phyloP scores from a whole-genome alignment of 2,797 vertebrate genomes.

The Cygnus olor region DNA sequence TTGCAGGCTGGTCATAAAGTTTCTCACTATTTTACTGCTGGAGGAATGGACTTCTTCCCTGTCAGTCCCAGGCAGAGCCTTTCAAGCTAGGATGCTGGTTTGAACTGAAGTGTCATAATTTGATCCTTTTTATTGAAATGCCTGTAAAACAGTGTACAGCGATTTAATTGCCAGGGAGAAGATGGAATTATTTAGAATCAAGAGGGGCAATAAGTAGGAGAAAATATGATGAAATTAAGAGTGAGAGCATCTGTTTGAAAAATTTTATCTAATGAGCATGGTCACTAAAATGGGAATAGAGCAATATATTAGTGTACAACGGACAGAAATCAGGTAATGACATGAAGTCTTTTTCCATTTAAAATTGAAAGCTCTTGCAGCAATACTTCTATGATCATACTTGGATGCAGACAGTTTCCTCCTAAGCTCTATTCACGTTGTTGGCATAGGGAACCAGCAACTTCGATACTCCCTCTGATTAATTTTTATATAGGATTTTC shows the following conservation, averaged over 20 bases:
- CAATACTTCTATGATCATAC: background rate
- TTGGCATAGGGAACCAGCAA: background rate
- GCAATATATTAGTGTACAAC: background rate
- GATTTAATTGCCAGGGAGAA: background rate
- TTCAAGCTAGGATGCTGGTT: background rate
- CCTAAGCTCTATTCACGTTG: background rate
- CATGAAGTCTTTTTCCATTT: background rate
- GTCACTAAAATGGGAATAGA: background rate
- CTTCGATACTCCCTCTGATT: background rate
- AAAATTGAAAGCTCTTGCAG: background rate
- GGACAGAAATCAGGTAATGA: background rate
- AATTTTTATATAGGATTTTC: conserved; percentile 5
- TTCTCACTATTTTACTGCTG: background rate
- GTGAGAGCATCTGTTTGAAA: background rate
- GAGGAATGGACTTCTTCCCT: background rate
- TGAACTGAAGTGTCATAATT: background rate
- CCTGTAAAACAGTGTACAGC: background rate
- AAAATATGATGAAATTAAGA: background rate
- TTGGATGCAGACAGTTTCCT: background rate
- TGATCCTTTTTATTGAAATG: background rate
- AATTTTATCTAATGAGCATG: background rate
- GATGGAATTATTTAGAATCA: background rate
- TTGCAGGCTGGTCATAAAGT: background rate
- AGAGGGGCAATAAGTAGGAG: background rate
- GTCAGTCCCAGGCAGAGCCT: background rate